Conservation (phyloP, 2,797 vertebrate species). For the Pyrocephalus nanus region DNA sequence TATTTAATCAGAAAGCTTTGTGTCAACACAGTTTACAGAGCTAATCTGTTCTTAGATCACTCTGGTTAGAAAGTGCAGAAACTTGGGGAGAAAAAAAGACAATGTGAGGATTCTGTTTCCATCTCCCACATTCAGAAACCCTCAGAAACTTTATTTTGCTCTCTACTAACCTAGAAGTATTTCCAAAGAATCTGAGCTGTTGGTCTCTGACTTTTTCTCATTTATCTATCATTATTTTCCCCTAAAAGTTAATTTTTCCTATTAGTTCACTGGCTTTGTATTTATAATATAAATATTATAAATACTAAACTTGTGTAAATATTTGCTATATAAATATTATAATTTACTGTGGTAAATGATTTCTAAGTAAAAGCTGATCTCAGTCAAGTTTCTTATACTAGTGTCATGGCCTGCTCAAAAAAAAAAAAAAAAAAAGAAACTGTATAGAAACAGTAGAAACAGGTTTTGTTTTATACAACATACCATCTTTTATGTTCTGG, state of each 20-base stretch:
- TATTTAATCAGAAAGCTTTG: background rate
- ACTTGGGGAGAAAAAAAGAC: background rate
- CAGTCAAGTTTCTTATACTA: background rate
- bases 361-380: background rate
- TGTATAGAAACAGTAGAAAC: background rate
- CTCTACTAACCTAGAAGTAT: background rate
- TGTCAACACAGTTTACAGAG: background rate
- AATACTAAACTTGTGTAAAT: background rate
- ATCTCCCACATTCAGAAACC: background rate
- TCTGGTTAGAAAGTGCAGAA: background rate
- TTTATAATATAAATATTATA: background rate
- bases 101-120: background rate
- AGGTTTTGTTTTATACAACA: conserved; percentile 9
- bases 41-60: background rate
- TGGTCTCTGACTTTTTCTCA: background rate
- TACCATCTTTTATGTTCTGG: conserved; percentile 47
- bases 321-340: background rate
- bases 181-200: background rate
- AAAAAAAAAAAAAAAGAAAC: background rate
- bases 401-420: background rate
- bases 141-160: background rate
- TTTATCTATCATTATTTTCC: background rate
- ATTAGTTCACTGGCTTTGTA: background rate
- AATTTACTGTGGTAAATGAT: background rate
- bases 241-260: background rate